These are phyloP conservation scores for Liopterus haemorrhoidalis DNA, from an alignment of 2,888 invertebrate genomes.

Conservation along the genomic window DNA sequence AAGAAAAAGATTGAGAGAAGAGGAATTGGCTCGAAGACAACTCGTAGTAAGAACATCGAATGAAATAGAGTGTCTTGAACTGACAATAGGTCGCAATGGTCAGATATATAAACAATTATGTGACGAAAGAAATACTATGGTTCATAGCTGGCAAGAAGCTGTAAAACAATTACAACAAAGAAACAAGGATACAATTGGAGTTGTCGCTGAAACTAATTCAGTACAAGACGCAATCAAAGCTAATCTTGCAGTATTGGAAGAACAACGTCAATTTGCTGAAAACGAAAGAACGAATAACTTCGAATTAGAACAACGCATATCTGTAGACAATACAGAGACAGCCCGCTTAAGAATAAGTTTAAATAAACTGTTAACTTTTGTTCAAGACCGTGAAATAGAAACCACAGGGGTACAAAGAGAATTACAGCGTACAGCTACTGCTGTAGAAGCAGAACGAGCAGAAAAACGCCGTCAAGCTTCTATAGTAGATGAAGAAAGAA, in stretches of 20 bases:
- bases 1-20: conserved; percentile 48
- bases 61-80: conserved; percentile 14
- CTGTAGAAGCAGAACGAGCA: conserved; percentile 40
- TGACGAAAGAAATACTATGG: conserved; percentile 60
- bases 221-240: conserved; percentile 39
- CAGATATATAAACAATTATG: conserved; percentile 48
- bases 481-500: conserved; percentile 28
- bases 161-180: conserved; percentile 64
- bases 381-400: conserved; percentile 43
- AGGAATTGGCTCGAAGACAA: conserved; percentile 44
- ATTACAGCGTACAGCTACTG: conserved; percentile 44
- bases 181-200: conserved; percentile 57
- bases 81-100: conserved; percentile 15
- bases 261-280: conserved; percentile 55
- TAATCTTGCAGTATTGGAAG: conserved; percentile 51
- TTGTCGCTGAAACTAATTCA: conserved; percentile 45
- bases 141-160: conserved; percentile 66
- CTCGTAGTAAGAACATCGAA: conserved; percentile 17
- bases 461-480: conserved; percentile 23
- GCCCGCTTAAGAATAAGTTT: conserved; percentile 43
- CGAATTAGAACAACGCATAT: conserved; percentile 46
- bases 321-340: conserved; percentile 42
- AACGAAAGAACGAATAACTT: conserved; percentile 56
- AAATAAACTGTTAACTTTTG: conserved; percentile 26
- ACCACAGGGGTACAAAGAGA: conserved; percentile 46